A percentile compares a stretch with the other conserved stretches of the same genome.
These are phyloP conservation scores for Scolopax mira DNA, from an alignment of 2,113 vertebrate genomes.

Conservation along the genomic window DNA sequence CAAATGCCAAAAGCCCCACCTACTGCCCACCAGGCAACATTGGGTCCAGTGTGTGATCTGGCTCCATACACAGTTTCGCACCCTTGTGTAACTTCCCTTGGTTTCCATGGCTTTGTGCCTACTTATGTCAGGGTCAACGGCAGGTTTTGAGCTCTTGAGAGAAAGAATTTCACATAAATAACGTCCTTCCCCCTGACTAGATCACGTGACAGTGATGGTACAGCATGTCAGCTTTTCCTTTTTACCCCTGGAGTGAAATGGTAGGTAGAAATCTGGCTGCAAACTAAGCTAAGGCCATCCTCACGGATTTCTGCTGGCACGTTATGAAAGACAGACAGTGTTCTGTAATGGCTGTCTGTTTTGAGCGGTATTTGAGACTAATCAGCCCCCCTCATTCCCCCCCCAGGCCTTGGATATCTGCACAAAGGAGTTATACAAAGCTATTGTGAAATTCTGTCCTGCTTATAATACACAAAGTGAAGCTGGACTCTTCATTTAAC, in stretches of 20 bases:
- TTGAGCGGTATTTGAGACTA: background rate
- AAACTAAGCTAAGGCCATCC: background rate
- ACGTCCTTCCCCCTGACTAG: rapidly evolving
- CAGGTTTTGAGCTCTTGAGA: background rate
- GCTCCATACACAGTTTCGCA: background rate
- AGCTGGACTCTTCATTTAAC: background rate
- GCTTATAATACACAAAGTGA: background rate
- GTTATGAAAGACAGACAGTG: conserved; percentile 26
- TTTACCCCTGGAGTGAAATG: background rate
- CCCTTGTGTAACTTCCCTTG: background rate
- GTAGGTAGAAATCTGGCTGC: conserved; percentile 3
- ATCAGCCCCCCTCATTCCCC: background rate
- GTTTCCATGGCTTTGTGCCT: background rate
- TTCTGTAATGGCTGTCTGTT: conserved; percentile 16
- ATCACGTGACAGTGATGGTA: background rate
- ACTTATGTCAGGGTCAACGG: background rate
- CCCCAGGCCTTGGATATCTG: background rate
- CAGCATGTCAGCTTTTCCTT: background rate
- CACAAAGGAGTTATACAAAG: conserved; percentile 46
- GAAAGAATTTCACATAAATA: background rate
- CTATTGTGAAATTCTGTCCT: conserved; percentile 17
- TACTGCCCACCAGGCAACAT: background rate
- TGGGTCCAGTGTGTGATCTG: background rate
- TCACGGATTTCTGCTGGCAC: conserved; percentile 6
- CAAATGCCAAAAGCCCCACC: background rate